Conservation (phyloP, 2,888 invertebrate genomes). For the Rhopalosiphum nymphaeae region DNA sequence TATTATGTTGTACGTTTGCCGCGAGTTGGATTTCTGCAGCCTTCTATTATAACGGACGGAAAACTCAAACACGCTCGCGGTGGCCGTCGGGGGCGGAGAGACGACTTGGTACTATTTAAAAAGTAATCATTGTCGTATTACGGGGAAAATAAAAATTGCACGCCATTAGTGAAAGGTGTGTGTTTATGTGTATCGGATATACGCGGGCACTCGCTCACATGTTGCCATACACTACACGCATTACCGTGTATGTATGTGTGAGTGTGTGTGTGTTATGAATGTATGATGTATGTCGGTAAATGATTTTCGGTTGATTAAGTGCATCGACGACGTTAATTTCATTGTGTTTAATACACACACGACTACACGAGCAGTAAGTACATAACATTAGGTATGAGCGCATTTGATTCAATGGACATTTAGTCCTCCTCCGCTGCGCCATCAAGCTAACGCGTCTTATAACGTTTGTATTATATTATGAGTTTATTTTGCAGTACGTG, state of each 20-base stretch:
- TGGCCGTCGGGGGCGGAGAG: background rate
- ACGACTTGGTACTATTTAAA: slow-evolving; percentile 17
- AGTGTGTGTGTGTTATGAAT: background rate
- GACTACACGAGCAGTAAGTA: background rate
- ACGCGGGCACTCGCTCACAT: background rate
- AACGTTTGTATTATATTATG: background rate
- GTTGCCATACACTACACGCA: background rate
- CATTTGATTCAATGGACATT: background rate
- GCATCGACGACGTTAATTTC: slow-evolving; percentile 41
- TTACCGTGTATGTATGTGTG: background rate
- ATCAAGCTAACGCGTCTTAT: background rate
- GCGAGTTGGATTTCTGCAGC: too few species aligned
- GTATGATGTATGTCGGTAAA: background rate
- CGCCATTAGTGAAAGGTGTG: slow-evolving; percentile 24
- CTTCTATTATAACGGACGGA: too few species aligned
- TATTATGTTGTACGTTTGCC: too few species aligned
- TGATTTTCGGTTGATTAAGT: slow-evolving; percentile 22
- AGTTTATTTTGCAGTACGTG: background rate
- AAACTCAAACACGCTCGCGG: background rate
- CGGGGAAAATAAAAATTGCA: background rate
- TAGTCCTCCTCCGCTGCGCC: background rate
- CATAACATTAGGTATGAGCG: background rate
- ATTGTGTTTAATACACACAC: background rate
- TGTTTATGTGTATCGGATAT: background rate
- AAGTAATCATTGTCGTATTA: slow-evolving; percentile 49